These are phyloP conservation scores for Entomyzon cyanotis DNA, from an alignment of 2,113 vertebrate genomes.

Conservation along the genomic window DNA sequence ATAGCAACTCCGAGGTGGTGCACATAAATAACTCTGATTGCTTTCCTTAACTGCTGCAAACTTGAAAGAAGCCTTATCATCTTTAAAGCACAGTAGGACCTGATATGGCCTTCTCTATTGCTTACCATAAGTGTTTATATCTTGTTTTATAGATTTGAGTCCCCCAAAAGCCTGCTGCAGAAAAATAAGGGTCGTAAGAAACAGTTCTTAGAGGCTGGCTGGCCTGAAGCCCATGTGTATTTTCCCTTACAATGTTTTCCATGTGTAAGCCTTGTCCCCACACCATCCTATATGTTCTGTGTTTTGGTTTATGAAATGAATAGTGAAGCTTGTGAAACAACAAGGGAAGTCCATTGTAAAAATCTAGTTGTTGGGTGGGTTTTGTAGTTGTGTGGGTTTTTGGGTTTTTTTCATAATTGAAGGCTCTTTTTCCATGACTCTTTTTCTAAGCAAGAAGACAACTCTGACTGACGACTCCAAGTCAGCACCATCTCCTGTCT, in stretches of 20 bases:
- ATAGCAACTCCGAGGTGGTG: background rate
- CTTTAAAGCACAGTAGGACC: background rate
- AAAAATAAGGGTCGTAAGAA: background rate
- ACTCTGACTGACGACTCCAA: rapidly evolving
- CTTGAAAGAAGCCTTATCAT: slow-evolving; percentile 31
- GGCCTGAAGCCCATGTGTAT: background rate
- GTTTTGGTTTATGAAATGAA: background rate
- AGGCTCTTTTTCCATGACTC: background rate
- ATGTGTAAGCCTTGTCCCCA: background rate
- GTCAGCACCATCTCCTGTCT: background rate
- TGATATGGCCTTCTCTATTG: background rate
- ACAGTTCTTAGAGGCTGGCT: background rate
- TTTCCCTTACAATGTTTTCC: background rate
- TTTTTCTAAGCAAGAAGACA: background rate
- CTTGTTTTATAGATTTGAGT: background rate
- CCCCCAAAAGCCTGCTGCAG: background rate
- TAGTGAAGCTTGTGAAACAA: background rate
- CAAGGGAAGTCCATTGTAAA: background rate
- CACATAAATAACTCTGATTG: slow-evolving; percentile 40
- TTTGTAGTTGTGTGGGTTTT: background rate
- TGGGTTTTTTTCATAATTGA: background rate
- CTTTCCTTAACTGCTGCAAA: background rate
- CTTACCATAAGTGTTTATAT: background rate
- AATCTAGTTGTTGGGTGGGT: background rate
- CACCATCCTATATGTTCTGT: background rate